Evolutionary conservation across 2,888 invertebrate species (phyloP).

Genomic region (Baronia brevicornis): DNA sequence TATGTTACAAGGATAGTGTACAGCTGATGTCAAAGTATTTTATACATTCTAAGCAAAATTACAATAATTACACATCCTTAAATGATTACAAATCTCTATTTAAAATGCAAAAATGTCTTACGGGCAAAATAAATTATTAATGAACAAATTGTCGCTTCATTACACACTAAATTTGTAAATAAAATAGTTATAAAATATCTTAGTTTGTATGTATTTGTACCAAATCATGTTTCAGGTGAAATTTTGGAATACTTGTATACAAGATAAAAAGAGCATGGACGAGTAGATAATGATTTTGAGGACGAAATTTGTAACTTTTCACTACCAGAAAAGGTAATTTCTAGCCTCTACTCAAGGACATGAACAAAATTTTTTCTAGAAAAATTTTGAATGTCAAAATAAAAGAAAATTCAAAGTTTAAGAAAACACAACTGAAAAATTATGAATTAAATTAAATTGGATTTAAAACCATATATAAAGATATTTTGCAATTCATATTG

Average conservation of each 20-base stretch:
- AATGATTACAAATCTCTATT: constrained; percentile 50
- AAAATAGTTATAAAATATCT: constrained; percentile 60
- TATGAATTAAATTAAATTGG: too few species aligned
- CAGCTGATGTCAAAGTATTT: constrained; percentile 21
- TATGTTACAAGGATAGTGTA: constrained; percentile 30
- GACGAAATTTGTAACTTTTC: constrained; percentile 56
- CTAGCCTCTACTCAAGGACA: constrained; percentile 41
- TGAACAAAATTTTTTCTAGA: constrained; percentile 55
- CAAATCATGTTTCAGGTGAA: constrained; percentile 52
- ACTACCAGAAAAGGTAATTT: constrained; percentile 54
- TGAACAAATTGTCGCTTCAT: constrained; percentile 28
- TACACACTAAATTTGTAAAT: constrained; percentile 55
- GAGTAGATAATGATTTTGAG: constrained; percentile 26
- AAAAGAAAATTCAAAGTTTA: constrained; percentile 15
- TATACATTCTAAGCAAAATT: constrained; percentile 47
- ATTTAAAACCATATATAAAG: too few species aligned
- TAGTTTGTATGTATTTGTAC: constrained; percentile 72
- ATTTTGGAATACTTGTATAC: constrained; percentile 40
- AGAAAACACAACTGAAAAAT: too few species aligned
- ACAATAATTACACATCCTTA: constrained; percentile 43
- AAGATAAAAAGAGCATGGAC: constrained; percentile 46
- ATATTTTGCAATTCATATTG: too few species aligned
- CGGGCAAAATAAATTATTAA: constrained; percentile 60
- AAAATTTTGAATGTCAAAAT: constrained; percentile 60
- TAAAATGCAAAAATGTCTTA: constrained; percentile 62